Percentiles rank a stretch among this genome's conserved stretches.
Conservation (phyloP, 2,113 vertebrate genomes). For the Ptyas mucosa region DNA sequence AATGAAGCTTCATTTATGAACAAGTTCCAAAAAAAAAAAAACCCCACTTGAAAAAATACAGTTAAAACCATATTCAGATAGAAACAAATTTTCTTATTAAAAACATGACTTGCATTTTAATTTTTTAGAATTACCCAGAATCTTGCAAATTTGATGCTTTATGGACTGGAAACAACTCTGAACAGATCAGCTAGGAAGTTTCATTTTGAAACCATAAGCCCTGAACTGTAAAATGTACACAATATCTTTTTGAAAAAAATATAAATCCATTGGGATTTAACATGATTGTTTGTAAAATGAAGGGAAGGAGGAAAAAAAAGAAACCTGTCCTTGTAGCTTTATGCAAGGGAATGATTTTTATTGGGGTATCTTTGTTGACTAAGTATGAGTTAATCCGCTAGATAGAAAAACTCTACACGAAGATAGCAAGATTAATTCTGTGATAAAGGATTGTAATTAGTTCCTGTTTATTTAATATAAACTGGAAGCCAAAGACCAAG, state of each 20-base stretch:
- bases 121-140: not conserved
- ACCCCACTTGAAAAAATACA: not conserved
- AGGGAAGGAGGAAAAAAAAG: slow-evolving; percentile 6
- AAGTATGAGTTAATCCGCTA: not conserved
- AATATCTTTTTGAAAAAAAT: slow-evolving; percentile 9
- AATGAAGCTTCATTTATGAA: not conserved
- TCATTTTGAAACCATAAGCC: not conserved
- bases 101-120: not conserved
- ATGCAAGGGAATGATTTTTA: slow-evolving; percentile 22
- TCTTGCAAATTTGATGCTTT: not conserved
- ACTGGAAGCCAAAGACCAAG: slow-evolving; percentile 36
- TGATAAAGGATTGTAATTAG: slow-evolving; percentile 19
- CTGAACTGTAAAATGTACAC: not conserved
- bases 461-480: slow-evolving; percentile 41
- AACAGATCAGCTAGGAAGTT: not conserved
- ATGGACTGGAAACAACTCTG: not conserved
- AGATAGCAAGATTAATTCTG: slow-evolving; percentile 12
- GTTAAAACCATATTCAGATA: not conserved
- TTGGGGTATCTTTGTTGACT: not conserved
- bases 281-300: not conserved
- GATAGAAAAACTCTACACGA: slow-evolving; percentile 2
- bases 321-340: not conserved
- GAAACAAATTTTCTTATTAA: not conserved
- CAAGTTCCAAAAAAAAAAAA: not conserved
- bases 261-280: not conserved